These are phyloP conservation scores for Tenualosa ilisha DNA, from an alignment of 2,797 vertebrate genomes.

Conservation along the genomic window DNA sequence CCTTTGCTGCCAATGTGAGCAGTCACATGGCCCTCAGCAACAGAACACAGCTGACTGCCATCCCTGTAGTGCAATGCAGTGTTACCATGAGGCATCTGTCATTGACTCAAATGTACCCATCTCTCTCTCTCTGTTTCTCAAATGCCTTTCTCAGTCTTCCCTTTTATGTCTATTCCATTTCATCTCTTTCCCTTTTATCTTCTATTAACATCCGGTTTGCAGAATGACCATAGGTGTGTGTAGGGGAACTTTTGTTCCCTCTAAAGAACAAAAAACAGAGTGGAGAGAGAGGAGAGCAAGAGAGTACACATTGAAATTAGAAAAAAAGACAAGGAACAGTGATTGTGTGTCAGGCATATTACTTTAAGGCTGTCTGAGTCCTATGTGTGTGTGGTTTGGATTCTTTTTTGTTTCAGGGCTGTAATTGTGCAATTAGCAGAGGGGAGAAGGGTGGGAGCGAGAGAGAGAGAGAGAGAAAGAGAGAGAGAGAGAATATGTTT, in stretches of 20 bases:
- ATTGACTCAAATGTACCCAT: background rate
- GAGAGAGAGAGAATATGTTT: background rate
- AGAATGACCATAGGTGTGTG: background rate
- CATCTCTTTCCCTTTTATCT: too few species aligned
- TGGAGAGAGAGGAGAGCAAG: background rate
- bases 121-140: background rate
- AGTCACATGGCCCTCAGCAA: background rate
- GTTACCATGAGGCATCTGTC: background rate
- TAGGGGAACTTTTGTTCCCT: background rate
- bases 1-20: background rate
- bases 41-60: background rate
- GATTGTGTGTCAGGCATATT: background rate
- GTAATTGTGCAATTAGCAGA: background rate
- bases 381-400: background rate
- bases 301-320: background rate
- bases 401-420: background rate
- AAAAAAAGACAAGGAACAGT: background rate
- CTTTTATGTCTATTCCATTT: background rate
- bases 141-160: background rate
- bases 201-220: background rate
- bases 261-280: background rate
- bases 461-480: background rate
- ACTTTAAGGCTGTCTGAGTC: background rate
- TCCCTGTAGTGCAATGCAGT: background rate
- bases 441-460: constrained; percentile 61